Evolutionary conservation across 2,797 vertebrate species (phyloP).

Genomic region (Micropoecilia bifurca): DNA sequence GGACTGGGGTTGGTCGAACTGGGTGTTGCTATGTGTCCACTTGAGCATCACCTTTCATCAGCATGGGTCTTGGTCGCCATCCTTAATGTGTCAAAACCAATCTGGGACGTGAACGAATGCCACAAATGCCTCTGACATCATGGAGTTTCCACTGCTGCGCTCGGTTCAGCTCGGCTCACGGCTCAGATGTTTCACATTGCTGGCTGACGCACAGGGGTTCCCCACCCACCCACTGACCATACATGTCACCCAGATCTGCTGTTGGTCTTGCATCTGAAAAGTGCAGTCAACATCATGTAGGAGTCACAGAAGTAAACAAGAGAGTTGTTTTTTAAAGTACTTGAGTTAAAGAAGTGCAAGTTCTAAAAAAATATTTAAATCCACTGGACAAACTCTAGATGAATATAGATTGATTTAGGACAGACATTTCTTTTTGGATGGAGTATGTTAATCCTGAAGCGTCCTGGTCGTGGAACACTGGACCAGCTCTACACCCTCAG

Average conservation of each 20-base stretch:
- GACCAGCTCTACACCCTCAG: too few species aligned
- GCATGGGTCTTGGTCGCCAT: conserved; percentile 25
- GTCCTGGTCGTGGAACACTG: too few species aligned
- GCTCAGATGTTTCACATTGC: conserved; percentile 72
- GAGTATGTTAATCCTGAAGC: too few species aligned
- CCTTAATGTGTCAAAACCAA: conserved; percentile 60
- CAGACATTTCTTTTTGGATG: not conserved
- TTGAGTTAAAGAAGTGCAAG: not conserved
- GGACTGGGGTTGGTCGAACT: not conserved
- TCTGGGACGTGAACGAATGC: conserved; percentile 58
- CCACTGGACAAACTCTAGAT: not conserved
- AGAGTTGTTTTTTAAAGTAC: not conserved
- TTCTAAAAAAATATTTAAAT: not conserved
- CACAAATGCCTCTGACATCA: conserved; percentile 72
- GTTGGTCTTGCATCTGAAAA: conserved; percentile 48
- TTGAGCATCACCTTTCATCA: conserved; percentile 61
- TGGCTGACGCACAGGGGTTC: conserved; percentile 69
- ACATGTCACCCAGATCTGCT: conserved; percentile 59
- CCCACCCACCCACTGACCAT: conserved; percentile 70
- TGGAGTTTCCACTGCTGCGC: conserved; percentile 78
- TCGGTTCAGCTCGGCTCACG: conserved; percentile 54
- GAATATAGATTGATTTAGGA: not conserved
- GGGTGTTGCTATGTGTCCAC: conserved; percentile 41
- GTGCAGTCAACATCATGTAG: conserved; percentile 38
- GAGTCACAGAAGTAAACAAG: conserved; percentile 11